phyloP scores from a whole-genome alignment of 2,797 vertebrate genomes.

The Bufotes viridis region DNA sequence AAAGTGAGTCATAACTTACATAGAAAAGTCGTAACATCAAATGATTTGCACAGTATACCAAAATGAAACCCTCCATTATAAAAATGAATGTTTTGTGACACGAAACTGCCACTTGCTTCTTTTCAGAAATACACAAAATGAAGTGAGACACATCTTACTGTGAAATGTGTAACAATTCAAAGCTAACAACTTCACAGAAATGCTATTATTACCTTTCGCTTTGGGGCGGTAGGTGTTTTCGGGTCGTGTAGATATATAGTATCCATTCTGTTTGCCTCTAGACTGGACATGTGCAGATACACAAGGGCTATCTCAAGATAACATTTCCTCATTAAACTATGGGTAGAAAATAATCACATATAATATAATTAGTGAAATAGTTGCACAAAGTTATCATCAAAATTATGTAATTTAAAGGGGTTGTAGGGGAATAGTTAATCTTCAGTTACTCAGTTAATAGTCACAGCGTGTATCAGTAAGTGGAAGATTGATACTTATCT shows the following conservation, averaged over 20 bases:
- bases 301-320: conserved; percentile 83
- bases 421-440: too few relatives aligned
- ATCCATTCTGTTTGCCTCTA: conserved; percentile 44
- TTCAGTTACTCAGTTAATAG: too few relatives aligned
- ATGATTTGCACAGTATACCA: neutral
- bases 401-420: neutral
- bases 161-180: neutral
- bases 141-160: neutral
- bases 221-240: conserved; percentile 54
- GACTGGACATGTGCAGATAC: conserved; percentile 71
- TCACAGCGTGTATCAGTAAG: too few relatives aligned
- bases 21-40: neutral
- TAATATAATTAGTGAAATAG: conserved; percentile 1
- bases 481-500: too few relatives aligned
- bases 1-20: neutral
- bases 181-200: neutral
- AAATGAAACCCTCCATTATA: neutral
- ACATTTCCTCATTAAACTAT: conserved; percentile 78
- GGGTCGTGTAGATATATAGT: conserved; percentile 49
- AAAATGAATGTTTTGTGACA: neutral
- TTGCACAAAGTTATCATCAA: neutral
- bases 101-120: neutral
- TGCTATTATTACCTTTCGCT: conserved; percentile 59
- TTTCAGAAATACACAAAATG: conserved; percentile 5
- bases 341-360: neutral